Conservation (phyloP, 2,888 invertebrate species). For the Watsonalla binaria region DNA sequence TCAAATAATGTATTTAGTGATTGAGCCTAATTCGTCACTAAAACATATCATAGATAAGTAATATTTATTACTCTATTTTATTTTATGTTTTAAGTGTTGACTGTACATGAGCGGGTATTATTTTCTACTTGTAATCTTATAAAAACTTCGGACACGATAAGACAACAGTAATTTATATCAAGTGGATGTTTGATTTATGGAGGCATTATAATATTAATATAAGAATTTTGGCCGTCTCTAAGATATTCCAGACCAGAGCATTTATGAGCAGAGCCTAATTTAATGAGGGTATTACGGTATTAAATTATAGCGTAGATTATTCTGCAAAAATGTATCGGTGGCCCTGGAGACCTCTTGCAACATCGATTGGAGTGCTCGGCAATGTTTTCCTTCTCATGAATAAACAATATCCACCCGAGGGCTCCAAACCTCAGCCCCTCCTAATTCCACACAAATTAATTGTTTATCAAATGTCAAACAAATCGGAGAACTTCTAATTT, state of each 20-base stretch:
- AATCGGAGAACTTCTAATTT: background rate
- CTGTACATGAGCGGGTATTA: too few species aligned
- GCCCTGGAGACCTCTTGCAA: constrained; percentile 26
- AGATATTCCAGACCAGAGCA: constrained; percentile 1
- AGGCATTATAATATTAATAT: background rate
- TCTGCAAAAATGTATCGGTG: constrained; percentile 19
- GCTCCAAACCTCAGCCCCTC: constrained; percentile 12
- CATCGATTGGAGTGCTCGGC: constrained; percentile 37
- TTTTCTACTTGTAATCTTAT: too few species aligned
- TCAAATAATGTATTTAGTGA: too few species aligned
- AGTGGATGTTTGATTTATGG: too few species aligned
- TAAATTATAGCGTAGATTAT: constrained; percentile 1
- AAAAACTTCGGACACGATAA: too few species aligned
- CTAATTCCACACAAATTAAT: background rate
- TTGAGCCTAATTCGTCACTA: too few species aligned
- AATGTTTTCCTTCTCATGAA: constrained; percentile 49
- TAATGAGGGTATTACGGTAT: background rate
- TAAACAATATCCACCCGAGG: constrained; percentile 37
- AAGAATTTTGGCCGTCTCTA: constrained; percentile 4
- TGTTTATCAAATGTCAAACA: background rate
- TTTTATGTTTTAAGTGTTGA: too few species aligned
- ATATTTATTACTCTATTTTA: too few species aligned
- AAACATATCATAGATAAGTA: too few species aligned
- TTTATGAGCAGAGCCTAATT: background rate
- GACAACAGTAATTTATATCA: too few species aligned